Conservation (phyloP, 2,797 vertebrate genomes). For the Tokudaia muenninki region DNA sequence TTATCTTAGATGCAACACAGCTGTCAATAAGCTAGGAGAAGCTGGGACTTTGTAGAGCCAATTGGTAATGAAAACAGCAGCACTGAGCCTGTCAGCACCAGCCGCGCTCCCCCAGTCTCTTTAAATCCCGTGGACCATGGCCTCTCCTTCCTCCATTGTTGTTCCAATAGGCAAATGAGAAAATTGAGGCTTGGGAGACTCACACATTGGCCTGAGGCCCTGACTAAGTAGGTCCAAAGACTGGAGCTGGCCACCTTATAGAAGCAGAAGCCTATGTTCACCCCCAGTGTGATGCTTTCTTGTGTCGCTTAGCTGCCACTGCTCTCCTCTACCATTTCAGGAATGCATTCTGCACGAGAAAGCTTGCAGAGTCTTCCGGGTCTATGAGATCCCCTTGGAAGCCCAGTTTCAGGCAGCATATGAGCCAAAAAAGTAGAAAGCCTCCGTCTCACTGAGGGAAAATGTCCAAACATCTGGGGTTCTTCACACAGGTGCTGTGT, state of each 20-base stretch:
- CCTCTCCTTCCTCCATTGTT: background rate
- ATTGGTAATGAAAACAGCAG: background rate
- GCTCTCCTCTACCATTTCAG: background rate
- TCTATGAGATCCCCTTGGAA: background rate
- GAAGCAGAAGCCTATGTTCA: fast-evolving
- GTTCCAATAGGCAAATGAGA: background rate
- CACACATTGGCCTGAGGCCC: background rate
- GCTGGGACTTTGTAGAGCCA: background rate
- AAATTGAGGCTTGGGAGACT: background rate
- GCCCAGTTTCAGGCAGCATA: background rate
- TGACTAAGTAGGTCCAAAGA: background rate
- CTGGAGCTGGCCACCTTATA: fast-evolving
- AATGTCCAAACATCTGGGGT: background rate
- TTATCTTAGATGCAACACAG: background rate
- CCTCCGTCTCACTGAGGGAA: background rate
- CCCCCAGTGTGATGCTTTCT: background rate
- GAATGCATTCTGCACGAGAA: background rate
- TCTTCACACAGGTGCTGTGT: background rate
- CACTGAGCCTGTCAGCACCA: too few relatives aligned
- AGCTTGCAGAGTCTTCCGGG: background rate
- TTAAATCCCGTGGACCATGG: background rate
- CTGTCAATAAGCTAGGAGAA: background rate
- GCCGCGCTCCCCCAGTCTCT: background rate
- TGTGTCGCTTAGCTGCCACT: background rate
- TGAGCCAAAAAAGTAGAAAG: background rate